Percentiles rank a stretch among this genome's conserved stretches.
phyloP scores from a whole-genome alignment of 2,888 invertebrate species.

The Megamerina dolium region DNA sequence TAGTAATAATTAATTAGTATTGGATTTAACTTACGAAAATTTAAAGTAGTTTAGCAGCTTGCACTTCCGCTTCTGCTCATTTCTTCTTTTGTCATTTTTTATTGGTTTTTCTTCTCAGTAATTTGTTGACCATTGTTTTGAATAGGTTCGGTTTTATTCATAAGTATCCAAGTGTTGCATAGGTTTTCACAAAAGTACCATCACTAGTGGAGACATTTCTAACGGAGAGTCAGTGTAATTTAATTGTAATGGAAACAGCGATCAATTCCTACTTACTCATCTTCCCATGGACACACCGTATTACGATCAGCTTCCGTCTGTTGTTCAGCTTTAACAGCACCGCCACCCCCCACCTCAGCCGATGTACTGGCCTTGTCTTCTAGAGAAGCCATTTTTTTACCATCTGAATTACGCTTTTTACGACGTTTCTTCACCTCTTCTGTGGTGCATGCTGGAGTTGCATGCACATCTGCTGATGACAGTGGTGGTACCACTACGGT shows the following conservation, averaged over 20 bases:
- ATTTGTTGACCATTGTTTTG: slow-evolving; percentile 28
- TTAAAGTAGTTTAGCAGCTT: no score
- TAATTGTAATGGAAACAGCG: neutral
- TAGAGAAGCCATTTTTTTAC: slow-evolving; percentile 31
- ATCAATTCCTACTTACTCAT: slow-evolving; percentile 68
- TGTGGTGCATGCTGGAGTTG: slow-evolving; percentile 9
- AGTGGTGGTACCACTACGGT: neutral
- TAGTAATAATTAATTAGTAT: no score
- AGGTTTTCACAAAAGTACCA: slow-evolving; percentile 88
- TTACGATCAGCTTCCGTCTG: slow-evolving; percentile 55
- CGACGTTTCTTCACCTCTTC: slow-evolving; percentile 38
- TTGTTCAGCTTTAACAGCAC: slow-evolving; percentile 5
- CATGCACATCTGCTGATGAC: neutral
- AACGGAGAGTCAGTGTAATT: slow-evolving; percentile 47
- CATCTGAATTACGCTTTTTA: slow-evolving; percentile 40
- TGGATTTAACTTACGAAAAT: no score
- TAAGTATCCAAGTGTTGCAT: slow-evolving; percentile 88
- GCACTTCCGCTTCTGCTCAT: no score
- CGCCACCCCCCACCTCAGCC: slow-evolving; percentile 13
- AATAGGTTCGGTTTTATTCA: slow-evolving; percentile 52
- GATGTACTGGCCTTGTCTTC: slow-evolving; percentile 28
- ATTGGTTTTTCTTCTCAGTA: slow-evolving; percentile 26
- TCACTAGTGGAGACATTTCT: slow-evolving; percentile 78
- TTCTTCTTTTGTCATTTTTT: slow-evolving; percentile 24
- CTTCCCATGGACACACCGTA: slow-evolving; percentile 92